phyloP scores from a whole-genome alignment of 30 jellyfish, hydroid and myxozoan species.

The Cassiopea andromeda region DNA sequence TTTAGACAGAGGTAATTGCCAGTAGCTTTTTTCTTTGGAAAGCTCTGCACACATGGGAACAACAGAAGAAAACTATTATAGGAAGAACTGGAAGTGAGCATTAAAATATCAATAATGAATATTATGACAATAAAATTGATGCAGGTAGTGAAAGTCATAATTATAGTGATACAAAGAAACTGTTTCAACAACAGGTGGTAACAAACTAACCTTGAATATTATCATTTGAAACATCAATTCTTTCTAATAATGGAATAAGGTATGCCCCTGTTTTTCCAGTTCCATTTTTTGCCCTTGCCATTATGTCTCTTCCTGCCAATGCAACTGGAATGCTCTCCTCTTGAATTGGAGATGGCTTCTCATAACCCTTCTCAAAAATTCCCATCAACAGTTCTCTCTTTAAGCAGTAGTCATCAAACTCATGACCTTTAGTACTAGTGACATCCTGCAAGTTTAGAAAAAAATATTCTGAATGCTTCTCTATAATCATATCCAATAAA shows the following conservation, averaged over 20 bases:
- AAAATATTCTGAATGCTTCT: neutral
- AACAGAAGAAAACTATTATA: too few species aligned
- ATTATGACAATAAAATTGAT: too few species aligned
- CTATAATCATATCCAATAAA: too few species aligned
- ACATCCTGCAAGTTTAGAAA: slow-evolving; percentile 75
- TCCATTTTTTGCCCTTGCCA: slow-evolving; percentile 99
- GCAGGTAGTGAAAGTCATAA: too few species aligned
- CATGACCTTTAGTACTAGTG: slow-evolving; percentile 92
- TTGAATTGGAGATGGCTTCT: slow-evolving; percentile 96
- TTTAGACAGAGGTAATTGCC: too few species aligned
- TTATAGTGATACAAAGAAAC: neutral
- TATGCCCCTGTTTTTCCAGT: slow-evolving; percentile 98
- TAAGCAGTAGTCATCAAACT: slow-evolving; percentile 87
- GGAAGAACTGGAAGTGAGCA: too few species aligned
- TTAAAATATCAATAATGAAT: too few species aligned
- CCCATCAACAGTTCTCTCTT: slow-evolving; percentile 94
- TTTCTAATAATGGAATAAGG: slow-evolving; percentile 84
- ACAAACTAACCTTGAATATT: slow-evolving; percentile 80
- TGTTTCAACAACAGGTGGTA: neutral
- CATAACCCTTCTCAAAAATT: slow-evolving; percentile 91
- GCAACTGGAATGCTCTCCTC: slow-evolving; percentile 96
- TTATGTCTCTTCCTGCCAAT: slow-evolving; percentile 92
- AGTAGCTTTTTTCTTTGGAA: too few species aligned
- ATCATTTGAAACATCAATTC: slow-evolving; percentile 76
- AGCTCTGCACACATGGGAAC: too few species aligned